Base-by-base conservation (phyloP, 2,113 vertebrate species). In the Vimba vimba region DNA sequence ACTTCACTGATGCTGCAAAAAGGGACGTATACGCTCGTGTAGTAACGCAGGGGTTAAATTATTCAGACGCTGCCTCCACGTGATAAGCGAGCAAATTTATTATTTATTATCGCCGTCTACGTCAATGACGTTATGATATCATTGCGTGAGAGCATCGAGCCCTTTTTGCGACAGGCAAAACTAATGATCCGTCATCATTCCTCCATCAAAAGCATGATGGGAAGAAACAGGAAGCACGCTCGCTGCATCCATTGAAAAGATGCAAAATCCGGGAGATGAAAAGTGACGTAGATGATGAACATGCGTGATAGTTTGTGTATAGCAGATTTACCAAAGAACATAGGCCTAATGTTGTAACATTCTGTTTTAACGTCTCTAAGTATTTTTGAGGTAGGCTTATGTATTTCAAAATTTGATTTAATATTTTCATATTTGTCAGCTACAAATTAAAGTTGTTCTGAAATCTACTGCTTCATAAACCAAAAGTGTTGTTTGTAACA, bases 1-100 rank as follows among this genome's bases (percentile, higher is more conserved):
- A 66, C 57, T 88, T 59, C 27, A 66, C 9, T 75, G 88, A 74
- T 87, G 86, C 64, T 89, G 88, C 79, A 64, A 25, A 36, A n/a
- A 45, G 55, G 55, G 47, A 59, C 25, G 21, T 50, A 47, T 50
- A 47, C 36, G 36, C 50, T 73, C 7, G 43, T 52, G n/a, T 82
- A 81, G 68, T 57, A 73, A 83, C 33, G 78, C 4, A 82, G 55
- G 78, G 78, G 79, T 86, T 86, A 86, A 75, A 82, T 80, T 62
- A 86, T 86, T 86, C 78, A 86, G 85, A 74, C 78, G 39, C 52
- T 39, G 25, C 64, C 15, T 74, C 78, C 78, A 75, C 85, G 85
- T 82, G 85, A 86, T 75, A 23, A 50, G 68, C 8, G 12, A 59
- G 52, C 25, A 82, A 62, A 74, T 81, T 50, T 68, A 86, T 86